phyloP scores from a whole-genome alignment of 2,888 invertebrate genomes.

The Drosophila crucigera region DNA sequence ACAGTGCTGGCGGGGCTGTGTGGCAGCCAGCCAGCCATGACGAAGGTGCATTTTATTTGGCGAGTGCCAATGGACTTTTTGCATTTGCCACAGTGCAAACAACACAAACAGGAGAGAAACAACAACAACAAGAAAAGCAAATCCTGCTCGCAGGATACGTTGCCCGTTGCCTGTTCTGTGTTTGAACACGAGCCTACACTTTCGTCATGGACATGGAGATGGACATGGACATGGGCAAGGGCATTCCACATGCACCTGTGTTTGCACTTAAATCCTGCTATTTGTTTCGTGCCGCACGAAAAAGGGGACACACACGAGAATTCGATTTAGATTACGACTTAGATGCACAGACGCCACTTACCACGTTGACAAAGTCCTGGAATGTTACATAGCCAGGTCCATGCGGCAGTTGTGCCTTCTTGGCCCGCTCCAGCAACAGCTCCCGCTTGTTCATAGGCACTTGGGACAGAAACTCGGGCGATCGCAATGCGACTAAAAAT shows the following conservation, averaged over 20 bases:
- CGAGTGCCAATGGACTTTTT: constrained; percentile 65
- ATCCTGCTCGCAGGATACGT: constrained; percentile 7
- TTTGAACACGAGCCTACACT: constrained; percentile 76
- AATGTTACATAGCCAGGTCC: constrained; percentile 92
- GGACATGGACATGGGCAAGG: constrained; percentile 21
- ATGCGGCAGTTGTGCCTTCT: constrained; percentile 87
- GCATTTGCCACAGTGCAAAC: constrained; percentile 65
- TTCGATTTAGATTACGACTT: constrained; percentile 38
- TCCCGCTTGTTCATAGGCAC: constrained; percentile 91
- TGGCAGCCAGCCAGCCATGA: constrained; percentile 27
- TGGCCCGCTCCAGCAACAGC: constrained; percentile 90
- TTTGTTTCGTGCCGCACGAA: constrained; percentile 55
- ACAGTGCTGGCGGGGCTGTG: constrained; percentile 2
- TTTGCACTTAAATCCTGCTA: constrained; percentile 72
- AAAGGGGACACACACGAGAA: constrained; percentile 28
- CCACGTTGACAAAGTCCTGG: constrained; percentile 97
- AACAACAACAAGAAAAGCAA: constrained; percentile 2
- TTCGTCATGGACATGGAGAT: constrained; percentile 13
- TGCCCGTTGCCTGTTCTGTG: constrained; percentile 23
- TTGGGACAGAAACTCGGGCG: constrained; percentile 91
- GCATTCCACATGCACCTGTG: constrained; percentile 59
- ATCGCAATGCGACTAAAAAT: constrained; percentile 91
- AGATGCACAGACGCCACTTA: constrained; percentile 87
- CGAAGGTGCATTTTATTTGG: constrained; percentile 46
- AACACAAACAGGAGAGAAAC: background rate